phyloP scores from a whole-genome alignment of 1,140 invertebrate species.

The Pomacea maculata region DNA sequence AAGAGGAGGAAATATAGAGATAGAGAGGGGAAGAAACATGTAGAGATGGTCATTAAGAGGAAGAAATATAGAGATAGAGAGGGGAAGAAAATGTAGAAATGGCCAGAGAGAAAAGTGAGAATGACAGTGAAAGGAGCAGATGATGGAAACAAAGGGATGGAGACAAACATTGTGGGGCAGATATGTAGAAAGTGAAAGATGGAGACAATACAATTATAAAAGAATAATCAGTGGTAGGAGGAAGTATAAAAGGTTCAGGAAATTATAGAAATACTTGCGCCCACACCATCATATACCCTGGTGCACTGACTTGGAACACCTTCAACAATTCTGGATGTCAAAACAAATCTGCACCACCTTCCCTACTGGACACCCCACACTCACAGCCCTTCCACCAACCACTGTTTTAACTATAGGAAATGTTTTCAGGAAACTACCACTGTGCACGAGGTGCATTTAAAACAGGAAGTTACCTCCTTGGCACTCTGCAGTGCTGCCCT shows the following conservation, averaged over 20 bases:
- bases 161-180: not conserved
- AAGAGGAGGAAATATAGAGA: not conserved
- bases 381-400: not conserved
- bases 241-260: not conserved
- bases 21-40: not conserved
- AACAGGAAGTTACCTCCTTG: not conserved
- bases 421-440: not conserved
- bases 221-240: not conserved
- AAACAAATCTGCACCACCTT: not conserved
- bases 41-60: not conserved
- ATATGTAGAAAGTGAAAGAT: not conserved
- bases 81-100: not conserved
- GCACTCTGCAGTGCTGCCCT: too few relatives aligned
- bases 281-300: too few relatives aligned
- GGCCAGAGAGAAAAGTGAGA: constrained; percentile 4
- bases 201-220: not conserved
- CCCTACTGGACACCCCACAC: too few relatives aligned
- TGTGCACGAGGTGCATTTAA: not conserved
- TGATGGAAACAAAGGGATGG: not conserved
- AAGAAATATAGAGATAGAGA: constrained; percentile 3
- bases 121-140: not conserved
- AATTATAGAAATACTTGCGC: not conserved
- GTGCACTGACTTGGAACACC: not conserved
- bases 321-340: not conserved
- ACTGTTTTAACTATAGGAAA: not conserved